Evolutionary conservation across 2,888 invertebrate species (phyloP).

Genomic region (Caenorhabditis sp.): DNA sequence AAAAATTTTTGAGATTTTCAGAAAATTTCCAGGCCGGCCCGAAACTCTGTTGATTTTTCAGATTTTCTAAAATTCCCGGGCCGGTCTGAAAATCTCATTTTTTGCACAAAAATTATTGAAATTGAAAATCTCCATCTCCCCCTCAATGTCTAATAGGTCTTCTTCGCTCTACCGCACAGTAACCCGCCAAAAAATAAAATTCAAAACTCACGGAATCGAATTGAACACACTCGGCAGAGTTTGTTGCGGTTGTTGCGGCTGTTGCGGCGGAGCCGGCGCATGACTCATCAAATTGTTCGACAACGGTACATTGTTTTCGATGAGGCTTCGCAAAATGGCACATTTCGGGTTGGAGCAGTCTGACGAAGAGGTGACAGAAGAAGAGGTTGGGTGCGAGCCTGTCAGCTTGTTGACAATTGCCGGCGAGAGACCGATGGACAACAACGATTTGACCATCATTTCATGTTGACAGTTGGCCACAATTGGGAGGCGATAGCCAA

Average conservation of each 20-base stretch:
- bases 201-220: too few species aligned
- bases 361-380: not conserved
- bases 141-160: too few species aligned
- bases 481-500: constrained; percentile 33
- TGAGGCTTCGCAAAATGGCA: constrained; percentile 23
- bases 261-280: not conserved
- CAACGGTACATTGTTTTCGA: constrained; percentile 16
- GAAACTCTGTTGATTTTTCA: too few species aligned
- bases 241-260: not conserved
- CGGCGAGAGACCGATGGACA: not conserved
- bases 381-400: not conserved
- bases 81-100: too few species aligned
- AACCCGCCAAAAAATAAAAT: too few species aligned
- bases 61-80: too few species aligned
- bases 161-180: too few species aligned
- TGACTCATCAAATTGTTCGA: not conserved
- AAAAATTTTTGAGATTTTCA: too few species aligned
- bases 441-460: constrained; percentile 8
- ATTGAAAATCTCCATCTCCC: too few species aligned
- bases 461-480: constrained; percentile 16
- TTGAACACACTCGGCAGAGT: too few species aligned
- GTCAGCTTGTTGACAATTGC: not conserved
- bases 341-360: constrained; percentile 36
- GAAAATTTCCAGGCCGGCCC: too few species aligned
- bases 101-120: too few species aligned